These are phyloP conservation scores for Conus ventricosus DNA, from an alignment of 1,140 invertebrate species.

Conservation along the genomic window DNA sequence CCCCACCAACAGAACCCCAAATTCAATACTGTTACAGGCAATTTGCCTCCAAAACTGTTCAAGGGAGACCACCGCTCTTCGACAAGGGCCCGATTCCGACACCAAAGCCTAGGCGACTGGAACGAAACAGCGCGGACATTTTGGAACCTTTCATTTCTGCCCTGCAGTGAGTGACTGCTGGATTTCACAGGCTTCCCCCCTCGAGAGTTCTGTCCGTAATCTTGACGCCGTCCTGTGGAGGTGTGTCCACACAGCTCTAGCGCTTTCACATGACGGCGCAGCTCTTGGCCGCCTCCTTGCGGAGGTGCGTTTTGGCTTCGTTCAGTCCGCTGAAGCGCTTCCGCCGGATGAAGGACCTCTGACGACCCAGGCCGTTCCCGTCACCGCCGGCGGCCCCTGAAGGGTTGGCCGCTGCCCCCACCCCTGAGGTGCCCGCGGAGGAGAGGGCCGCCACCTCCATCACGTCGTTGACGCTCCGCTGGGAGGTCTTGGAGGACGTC, in stretches of 20 bases:
- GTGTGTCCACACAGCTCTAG: not conserved
- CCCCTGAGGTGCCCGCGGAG: constrained; percentile 71
- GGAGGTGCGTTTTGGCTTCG: constrained; percentile 63
- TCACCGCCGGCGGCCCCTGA: constrained; percentile 38
- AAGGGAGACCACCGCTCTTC: not conserved
- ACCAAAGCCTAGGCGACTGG: not conserved
- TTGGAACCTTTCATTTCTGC: not conserved
- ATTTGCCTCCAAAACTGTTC: not conserved
- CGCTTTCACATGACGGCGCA: constrained; percentile 65
- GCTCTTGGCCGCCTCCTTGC: constrained; percentile 69
- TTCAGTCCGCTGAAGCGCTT: constrained; percentile 68
- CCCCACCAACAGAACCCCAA: not conserved
- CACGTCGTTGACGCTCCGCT: constrained; percentile 80
- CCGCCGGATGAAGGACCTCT: constrained; percentile 65
- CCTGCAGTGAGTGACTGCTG: not conserved
- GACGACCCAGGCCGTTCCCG: constrained; percentile 57
- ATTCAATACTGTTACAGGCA: not conserved
- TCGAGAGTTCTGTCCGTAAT: not conserved
- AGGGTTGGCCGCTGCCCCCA: constrained; percentile 17
- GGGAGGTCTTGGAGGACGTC: constrained; percentile 79
- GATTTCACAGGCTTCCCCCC: not conserved
- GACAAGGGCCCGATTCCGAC: not conserved
- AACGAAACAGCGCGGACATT: not conserved
- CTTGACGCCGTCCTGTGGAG: not conserved
- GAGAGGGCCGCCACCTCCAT: constrained; percentile 82